These are phyloP conservation scores for Marronus borbonicus DNA, from an alignment of 2,888 invertebrate species.

Conservation along the genomic window DNA sequence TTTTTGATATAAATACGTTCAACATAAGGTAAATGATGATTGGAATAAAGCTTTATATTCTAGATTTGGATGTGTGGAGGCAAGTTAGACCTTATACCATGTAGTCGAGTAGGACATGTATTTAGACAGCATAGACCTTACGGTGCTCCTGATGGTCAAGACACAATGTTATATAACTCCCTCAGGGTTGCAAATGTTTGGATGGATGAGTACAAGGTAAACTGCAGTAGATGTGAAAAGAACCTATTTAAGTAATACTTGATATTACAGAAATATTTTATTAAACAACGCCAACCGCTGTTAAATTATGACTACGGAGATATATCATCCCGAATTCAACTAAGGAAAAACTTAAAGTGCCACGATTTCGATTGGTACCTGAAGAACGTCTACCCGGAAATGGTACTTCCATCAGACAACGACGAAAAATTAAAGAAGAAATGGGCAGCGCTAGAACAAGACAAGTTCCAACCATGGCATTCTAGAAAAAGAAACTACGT, in stretches of 20 bases:
- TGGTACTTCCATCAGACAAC: slow-evolving; percentile 78
- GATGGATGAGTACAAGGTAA: slow-evolving; percentile 94
- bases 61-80: slow-evolving; percentile 99
- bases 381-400: slow-evolving; percentile 87
- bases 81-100: slow-evolving; percentile 90
- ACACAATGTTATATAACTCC: slow-evolving; percentile 93
- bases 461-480: slow-evolving; percentile 87
- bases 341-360: slow-evolving; percentile 85
- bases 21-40: too few relatives aligned
- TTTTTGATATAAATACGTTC: background rate
- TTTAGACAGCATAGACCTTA: slow-evolving; percentile 96
- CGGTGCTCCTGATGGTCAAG: slow-evolving; percentile 84
- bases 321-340: slow-evolving; percentile 79
- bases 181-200: slow-evolving; percentile 94
- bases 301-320: slow-evolving; percentile 79
- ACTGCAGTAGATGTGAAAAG: background rate
- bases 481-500: slow-evolving; percentile 84
- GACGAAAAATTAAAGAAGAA: slow-evolving; percentile 74
- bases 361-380: slow-evolving; percentile 91
- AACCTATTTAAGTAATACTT: background rate
- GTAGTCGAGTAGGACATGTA: slow-evolving; percentile 96
- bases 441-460: slow-evolving; percentile 76
- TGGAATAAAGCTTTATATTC: slow-evolving; percentile 50
- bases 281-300: slow-evolving; percentile 72
- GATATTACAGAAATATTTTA: slow-evolving; percentile 81